Percentiles rank a stretch among this genome's conserved stretches.
Conservation (phyloP, 1,140 invertebrate species). For the Drosophila leontia region DNA sequence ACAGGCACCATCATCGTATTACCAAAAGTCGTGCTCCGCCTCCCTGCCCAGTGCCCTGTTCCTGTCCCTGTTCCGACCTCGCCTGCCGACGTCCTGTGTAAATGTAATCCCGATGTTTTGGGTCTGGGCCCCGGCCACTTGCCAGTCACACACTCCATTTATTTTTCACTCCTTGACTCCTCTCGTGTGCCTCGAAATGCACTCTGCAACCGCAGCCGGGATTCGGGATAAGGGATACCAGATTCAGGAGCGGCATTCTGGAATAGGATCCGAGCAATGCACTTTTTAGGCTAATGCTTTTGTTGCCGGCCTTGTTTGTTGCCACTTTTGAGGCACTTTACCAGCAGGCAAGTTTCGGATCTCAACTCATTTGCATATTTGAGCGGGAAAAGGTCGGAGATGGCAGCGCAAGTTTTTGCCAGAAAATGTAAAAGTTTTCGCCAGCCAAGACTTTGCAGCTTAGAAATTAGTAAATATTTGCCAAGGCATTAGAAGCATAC, state of each 20-base stretch:
- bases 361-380: slow-evolving; percentile 74
- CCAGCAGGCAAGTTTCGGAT: slow-evolving; percentile 40
- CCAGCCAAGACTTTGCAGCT: slow-evolving; percentile 19
- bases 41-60: background rate
- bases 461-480: slow-evolving; percentile 60
- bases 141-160: slow-evolving; percentile 78
- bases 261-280: slow-evolving; percentile 39
- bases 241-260: slow-evolving; percentile 8
- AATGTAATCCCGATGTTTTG: slow-evolving; percentile 72
- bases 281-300: slow-evolving; percentile 74
- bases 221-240: slow-evolving; percentile 13
- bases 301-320: slow-evolving; percentile 48
- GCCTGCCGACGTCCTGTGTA: slow-evolving; percentile 42
- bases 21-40: slow-evolving; percentile 61
- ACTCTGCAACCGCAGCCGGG: slow-evolving; percentile 51
- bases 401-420: slow-evolving; percentile 35
- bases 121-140: slow-evolving; percentile 28
- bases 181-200: slow-evolving; percentile 52
- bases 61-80: too few species aligned
- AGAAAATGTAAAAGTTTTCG: slow-evolving; percentile 49
- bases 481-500: slow-evolving; percentile 38
- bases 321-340: slow-evolving; percentile 70
- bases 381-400: slow-evolving; percentile 29
- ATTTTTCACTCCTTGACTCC: slow-evolving; percentile 77
- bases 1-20: slow-evolving; percentile 68